Conservation (phyloP, 1,140 invertebrate species). For the Pseudomyrmex gracilis region DNA sequence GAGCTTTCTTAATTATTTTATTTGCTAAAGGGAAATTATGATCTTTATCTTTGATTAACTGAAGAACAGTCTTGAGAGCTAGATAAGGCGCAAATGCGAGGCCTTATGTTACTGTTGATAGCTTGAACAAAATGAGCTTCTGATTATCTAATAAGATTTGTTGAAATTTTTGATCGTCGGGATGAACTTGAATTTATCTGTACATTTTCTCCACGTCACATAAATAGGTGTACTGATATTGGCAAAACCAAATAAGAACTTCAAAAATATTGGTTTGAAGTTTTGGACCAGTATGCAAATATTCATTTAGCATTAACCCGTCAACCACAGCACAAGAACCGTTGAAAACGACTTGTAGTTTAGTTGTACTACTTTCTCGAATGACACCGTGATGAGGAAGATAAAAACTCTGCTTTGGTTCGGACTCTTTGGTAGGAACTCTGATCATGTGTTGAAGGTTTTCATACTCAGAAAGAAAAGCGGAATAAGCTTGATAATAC, state of each 20-base stretch:
- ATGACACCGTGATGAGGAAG: conserved; percentile 1
- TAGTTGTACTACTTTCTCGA: not conserved
- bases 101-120: not conserved
- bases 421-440: not conserved
- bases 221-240: not conserved
- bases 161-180: not conserved
- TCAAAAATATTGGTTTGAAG: not conserved
- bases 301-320: not conserved
- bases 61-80: not conserved
- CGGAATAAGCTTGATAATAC: not conserved
- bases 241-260: not conserved
- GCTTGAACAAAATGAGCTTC: not conserved
- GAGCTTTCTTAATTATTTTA: not conserved
- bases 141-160: not conserved
- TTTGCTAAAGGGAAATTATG: not conserved
- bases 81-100: not conserved
- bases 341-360: conserved; percentile 15
- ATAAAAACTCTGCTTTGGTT: not conserved
- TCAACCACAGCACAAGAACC: not conserved
- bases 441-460: not conserved
- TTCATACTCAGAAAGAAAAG: not conserved
- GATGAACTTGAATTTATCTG: not conserved
- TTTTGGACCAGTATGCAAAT: not conserved
- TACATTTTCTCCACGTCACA: conserved; percentile 1
- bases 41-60: not conserved